Evolutionary conservation across 1,140 invertebrate species (phyloP), one percentile per base, ranked within the genome.

Genomic region (Tetramorium simillimum): DNA sequence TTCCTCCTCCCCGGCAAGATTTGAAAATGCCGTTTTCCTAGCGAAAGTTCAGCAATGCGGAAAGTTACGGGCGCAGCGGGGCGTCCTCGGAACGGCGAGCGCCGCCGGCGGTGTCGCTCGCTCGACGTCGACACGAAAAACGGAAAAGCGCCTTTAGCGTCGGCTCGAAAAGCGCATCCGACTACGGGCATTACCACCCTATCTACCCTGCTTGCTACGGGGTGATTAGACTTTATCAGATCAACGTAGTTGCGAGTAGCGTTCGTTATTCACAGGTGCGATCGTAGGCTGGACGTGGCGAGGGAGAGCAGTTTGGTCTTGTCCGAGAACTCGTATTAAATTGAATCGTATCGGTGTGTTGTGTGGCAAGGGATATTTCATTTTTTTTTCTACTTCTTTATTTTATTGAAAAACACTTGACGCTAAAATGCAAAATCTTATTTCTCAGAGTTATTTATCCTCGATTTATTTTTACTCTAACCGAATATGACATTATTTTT

Each of bases 141-240:
- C 93, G 92, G 93, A 93, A 93, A 93, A 93, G 92, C 90, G 87
- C 91, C 88, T 93, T 93, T 93, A 93, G 88, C 86, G 88, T 73
- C 67, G 89, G 67, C 89, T 89, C 88, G 86, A 93, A 94, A 94
- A 91, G 92, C 93, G 92, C 93, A 93, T 93, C 92, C 91, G 88
- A 91, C 90, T 88, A 88, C 86, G 89, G 89, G 88, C 92, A 92
- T 93, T 93, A 91, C 90, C 91, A 90, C 91, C 91, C 92, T 89
- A 88, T 91, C 87, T 84, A 81, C 63, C 67, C 24, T 73, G 82
- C 86, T 88, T 58, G 89, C 90, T 67, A 84, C 77, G 86, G 91
- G 90, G 90, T 92, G 86, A 88, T 93, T 94, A 92, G 82, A 88
- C 91, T 89, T 94, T 94, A 94, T 94, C 93, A 92, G 93, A 94